phyloP scores from a whole-genome alignment of 2,113 vertebrate species.

The Muntiacus muntjak region DNA sequence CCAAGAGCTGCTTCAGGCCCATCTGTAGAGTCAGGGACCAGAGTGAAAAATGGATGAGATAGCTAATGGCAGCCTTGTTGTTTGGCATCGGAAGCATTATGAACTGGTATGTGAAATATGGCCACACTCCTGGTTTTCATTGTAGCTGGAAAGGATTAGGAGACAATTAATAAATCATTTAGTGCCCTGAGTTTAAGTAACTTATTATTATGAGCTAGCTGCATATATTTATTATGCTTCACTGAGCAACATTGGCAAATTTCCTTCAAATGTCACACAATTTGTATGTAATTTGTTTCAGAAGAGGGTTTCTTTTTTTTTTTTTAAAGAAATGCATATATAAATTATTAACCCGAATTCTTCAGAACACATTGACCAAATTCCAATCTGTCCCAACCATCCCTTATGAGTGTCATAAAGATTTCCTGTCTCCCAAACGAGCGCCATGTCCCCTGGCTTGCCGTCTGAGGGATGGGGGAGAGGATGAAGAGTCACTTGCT shows the following conservation, averaged over 20 bases:
- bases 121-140: slow-evolving; percentile 17
- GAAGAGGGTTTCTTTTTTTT: neutral
- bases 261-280: slow-evolving; percentile 62
- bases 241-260: slow-evolving; percentile 55
- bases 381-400: neutral
- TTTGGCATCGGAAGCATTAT: neutral
- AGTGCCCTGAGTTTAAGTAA: slow-evolving; percentile 72
- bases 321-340: slow-evolving; percentile 25
- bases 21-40: neutral
- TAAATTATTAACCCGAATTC: slow-evolving; percentile 68
- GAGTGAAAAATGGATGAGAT: neutral
- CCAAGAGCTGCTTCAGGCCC: neutral
- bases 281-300: slow-evolving; percentile 69
- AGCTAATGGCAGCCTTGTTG: neutral
- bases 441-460: neutral
- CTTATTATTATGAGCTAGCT: slow-evolving; percentile 71
- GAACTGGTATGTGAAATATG: slow-evolving; percentile 27
- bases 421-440: neutral
- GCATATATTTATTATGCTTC: slow-evolving; percentile 67
- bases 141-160: slow-evolving; percentile 53
- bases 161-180: slow-evolving; percentile 75
- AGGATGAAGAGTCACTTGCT: neutral
- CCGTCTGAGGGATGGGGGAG: neutral
- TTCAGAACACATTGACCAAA: slow-evolving; percentile 24
- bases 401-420: slow-evolving; percentile 21